phyloP scores from a whole-genome alignment of 2,888 invertebrate species.

The Phoenoteleia sp. region DNA sequence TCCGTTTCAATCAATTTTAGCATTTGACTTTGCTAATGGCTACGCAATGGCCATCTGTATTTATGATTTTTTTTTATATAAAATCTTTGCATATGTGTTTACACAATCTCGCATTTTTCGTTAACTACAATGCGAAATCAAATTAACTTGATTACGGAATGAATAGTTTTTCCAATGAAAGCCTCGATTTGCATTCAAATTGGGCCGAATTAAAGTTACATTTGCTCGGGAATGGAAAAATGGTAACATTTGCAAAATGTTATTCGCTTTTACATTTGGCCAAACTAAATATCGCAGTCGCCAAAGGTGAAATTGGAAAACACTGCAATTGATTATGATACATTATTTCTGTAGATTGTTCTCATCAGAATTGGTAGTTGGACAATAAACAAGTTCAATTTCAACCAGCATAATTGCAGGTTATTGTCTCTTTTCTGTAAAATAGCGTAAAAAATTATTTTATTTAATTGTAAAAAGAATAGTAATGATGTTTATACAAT shows the following conservation, averaged over 20 bases:
- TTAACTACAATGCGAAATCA: background rate
- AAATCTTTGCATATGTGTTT: too few relatives aligned
- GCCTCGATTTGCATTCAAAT: background rate
- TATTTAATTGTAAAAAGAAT: too few relatives aligned
- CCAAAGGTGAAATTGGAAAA: background rate
- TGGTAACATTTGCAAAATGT: background rate
- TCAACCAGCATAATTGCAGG: too few relatives aligned
- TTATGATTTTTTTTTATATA: slow-evolving; percentile 20
- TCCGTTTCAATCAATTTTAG: slow-evolving; percentile 20
- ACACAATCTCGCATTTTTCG: background rate
- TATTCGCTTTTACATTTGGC: background rate
- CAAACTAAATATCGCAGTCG: background rate
- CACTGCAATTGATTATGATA: background rate
- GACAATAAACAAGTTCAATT: too few relatives aligned
- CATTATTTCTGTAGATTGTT: background rate
- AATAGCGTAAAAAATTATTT: too few relatives aligned
- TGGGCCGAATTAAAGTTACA: background rate
- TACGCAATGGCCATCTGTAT: background rate
- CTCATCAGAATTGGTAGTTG: background rate
- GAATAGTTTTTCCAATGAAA: background rate
- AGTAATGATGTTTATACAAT: too few relatives aligned
- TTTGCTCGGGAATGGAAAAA: background rate
- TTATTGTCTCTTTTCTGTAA: too few relatives aligned
- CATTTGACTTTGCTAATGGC: slow-evolving; percentile 11
- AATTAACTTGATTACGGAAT: background rate